Evolutionary conservation across 2,113 vertebrate species (phyloP).

Genomic region (Gymnocephalus cernua): DNA sequence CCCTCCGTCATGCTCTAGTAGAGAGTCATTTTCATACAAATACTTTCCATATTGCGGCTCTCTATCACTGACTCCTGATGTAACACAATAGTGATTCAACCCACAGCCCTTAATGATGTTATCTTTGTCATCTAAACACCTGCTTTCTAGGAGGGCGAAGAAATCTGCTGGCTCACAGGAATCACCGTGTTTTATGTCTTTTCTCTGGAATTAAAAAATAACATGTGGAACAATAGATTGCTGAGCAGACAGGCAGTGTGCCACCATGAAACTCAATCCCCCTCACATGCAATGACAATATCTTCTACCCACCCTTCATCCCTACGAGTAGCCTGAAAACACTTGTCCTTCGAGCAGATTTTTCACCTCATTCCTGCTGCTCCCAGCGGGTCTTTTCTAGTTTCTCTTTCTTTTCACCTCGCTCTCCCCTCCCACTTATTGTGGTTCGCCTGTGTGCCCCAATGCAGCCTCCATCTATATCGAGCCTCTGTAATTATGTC

Average conservation of each 20-base stretch:
- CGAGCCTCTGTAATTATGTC: constrained; percentile 85
- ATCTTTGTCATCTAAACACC: not conserved
- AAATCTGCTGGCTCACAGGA: not conserved
- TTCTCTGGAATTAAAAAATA: not conserved
- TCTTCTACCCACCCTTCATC: not conserved
- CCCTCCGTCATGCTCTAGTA: not conserved
- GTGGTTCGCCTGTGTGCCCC: constrained; percentile 65
- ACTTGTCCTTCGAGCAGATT: not conserved
- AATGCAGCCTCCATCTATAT: constrained; percentile 82
- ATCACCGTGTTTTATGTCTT: too few relatives aligned
- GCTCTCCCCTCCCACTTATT: constrained; percentile 40
- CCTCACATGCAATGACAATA: not conserved
- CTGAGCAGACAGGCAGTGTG: not conserved
- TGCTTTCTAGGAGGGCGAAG: not conserved
- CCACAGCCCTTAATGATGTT: not conserved
- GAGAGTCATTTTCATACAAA: not conserved
- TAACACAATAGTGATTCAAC: not conserved
- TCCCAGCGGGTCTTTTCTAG: not conserved
- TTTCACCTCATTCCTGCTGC: not conserved
- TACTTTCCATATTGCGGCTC: constrained; percentile 1
- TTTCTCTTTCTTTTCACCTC: constrained; percentile 40
- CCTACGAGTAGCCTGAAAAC: not conserved
- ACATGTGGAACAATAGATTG: not conserved
- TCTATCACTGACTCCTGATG: not conserved
- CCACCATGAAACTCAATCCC: not conserved